Conservation (phyloP, 2,888 invertebrate genomes). For the Resseliella maxima region DNA sequence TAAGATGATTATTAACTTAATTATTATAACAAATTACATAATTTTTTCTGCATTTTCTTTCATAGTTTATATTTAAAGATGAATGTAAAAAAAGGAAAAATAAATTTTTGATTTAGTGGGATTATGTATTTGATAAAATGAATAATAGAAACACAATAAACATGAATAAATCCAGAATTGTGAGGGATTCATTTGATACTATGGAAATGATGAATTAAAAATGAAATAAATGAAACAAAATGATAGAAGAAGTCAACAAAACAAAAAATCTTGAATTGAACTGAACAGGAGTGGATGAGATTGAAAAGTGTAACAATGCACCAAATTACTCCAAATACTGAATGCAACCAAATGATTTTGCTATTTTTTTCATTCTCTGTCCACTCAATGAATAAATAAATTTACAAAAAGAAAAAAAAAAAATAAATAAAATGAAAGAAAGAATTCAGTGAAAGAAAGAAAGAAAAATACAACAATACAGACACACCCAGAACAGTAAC, state of each 20-base stretch:
- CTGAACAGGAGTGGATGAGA: not conserved
- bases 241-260: not conserved
- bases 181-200: not conserved
- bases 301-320: not conserved
- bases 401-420: not conserved
- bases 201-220: not conserved
- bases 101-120: not conserved
- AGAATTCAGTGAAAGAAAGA: not conserved
- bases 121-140: not conserved
- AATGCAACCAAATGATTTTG: not conserved
- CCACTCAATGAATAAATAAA: not conserved
- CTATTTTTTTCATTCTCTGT: not conserved
- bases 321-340: not conserved
- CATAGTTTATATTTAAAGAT: conserved; percentile 31
- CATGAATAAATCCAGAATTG: not conserved
- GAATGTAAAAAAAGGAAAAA: not conserved
- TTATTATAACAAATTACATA: conserved; percentile 27
- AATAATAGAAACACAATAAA: not conserved
- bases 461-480: not conserved
- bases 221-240: not conserved
- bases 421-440: not conserved
- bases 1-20: conserved; percentile 48
- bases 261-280: not conserved
- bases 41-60: conserved; percentile 47
- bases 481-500: not conserved